Percentiles rank a stretch among this genome's conserved stretches.
Conservation (phyloP, 2,113 vertebrate species). For the Poeciliopsis occidentalis region DNA sequence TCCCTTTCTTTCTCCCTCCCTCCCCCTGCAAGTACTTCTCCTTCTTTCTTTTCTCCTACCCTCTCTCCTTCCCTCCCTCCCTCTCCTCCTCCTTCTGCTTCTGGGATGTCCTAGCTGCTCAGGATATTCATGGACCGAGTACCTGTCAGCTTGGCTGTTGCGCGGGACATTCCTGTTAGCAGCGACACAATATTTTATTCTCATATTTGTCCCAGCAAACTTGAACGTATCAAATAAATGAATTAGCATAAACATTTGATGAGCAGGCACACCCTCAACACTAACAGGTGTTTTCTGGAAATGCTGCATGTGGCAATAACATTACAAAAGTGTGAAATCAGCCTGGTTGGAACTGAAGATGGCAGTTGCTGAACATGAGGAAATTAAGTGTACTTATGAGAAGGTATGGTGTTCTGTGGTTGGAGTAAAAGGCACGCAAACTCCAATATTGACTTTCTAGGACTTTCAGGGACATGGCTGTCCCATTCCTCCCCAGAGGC, state of each 20-base stretch:
- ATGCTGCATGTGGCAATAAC: not conserved
- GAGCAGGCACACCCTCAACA: not conserved
- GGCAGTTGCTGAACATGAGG: no score
- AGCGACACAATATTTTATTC: not conserved
- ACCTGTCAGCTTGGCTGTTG: not conserved
- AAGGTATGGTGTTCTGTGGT: no score
- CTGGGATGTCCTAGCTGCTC: constrained; percentile 42
- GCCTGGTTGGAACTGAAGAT: no score
- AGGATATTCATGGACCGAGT: constrained; percentile 13
- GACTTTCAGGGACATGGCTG: no score
- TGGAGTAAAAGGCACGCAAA: no score
- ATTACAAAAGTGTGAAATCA: no score
- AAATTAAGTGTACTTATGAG: no score
- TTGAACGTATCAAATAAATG: not conserved
- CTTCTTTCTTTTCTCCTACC: constrained; percentile 40
- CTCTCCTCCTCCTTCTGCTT: constrained; percentile 64
- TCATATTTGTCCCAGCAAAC: not conserved
- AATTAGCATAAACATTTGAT: not conserved
- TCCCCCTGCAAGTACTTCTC: constrained; percentile 48
- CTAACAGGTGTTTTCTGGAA: not conserved
- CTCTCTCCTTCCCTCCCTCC: constrained; percentile 44
- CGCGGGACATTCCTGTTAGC: no score
- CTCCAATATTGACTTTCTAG: no score
- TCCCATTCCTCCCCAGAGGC: no score
- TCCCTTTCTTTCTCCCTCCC: constrained; percentile 35